phyloP scores from a whole-genome alignment of 2,113 vertebrate species.

The Dinomys branickii region DNA sequence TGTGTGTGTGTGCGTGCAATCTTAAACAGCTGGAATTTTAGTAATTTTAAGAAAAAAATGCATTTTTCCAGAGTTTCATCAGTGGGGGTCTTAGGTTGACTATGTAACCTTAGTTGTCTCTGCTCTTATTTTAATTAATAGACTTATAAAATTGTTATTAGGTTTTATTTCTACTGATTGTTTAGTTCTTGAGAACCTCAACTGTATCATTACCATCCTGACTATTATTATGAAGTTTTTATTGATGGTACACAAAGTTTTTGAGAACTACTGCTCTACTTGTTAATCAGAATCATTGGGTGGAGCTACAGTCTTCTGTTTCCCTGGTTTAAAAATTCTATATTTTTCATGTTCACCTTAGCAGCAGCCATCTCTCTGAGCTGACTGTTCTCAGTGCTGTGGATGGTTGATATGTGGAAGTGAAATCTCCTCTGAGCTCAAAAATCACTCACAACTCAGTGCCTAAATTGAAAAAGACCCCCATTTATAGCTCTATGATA shows the following conservation, averaged over 20 bases:
- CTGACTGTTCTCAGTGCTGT: background rate
- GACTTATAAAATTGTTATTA: background rate
- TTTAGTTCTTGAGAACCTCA: slow-evolving; percentile 21
- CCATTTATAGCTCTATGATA: background rate
- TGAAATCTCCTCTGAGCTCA: background rate
- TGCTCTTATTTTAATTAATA: background rate
- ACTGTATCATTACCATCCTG: background rate
- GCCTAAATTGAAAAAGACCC: background rate
- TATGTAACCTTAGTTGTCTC: background rate
- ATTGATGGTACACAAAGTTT: background rate
- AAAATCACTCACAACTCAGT: slow-evolving; percentile 40
- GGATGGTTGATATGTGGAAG: background rate
- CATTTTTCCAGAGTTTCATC: background rate
- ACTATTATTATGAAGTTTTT: background rate
- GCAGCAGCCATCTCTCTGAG: background rate
- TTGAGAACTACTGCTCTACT: background rate
- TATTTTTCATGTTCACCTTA: background rate
- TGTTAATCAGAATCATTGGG: background rate
- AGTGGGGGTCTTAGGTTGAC: background rate
- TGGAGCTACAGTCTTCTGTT: background rate
- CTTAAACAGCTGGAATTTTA: slow-evolving; percentile 18
- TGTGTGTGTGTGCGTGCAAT: background rate
- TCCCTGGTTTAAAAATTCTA: background rate
- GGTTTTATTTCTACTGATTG: slow-evolving; percentile 22
- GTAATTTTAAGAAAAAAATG: slow-evolving; percentile 17